Conservation (phyloP, 2,113 vertebrate species). For the Cyrtonyx montezumae region DNA sequence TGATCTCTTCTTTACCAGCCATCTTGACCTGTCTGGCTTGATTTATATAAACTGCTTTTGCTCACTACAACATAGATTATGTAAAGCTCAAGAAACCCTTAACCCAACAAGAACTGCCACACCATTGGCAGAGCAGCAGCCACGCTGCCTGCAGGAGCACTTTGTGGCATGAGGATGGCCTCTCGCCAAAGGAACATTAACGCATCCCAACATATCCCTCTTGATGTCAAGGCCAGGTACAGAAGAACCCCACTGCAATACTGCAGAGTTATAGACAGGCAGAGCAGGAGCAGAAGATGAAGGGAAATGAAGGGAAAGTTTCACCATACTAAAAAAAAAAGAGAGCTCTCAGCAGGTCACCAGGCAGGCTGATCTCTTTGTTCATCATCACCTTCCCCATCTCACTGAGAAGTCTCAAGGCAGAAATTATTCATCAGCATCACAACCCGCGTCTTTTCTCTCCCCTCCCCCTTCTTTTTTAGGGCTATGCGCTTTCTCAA, state of each 20-base stretch:
- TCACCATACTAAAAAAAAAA: background rate
- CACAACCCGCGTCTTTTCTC: background rate
- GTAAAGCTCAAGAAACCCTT: constrained; percentile 37
- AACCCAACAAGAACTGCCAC: background rate
- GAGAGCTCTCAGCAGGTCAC: background rate
- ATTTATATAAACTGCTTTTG: constrained; percentile 46
- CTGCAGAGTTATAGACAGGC: background rate
- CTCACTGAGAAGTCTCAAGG: constrained; percentile 8
- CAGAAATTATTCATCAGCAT: constrained; percentile 14
- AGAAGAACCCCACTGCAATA: background rate
- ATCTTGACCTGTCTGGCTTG: constrained; percentile 47
- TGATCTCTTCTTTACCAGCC: constrained; percentile 40
- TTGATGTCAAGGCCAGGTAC: background rate
- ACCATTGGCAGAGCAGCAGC: background rate
- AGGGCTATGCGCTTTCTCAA: background rate
- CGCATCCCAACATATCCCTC: background rate
- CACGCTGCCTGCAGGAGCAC: background rate
- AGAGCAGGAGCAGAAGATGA: background rate
- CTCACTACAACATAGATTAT: constrained; percentile 17
- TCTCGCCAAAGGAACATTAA: background rate
- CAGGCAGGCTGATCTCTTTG: background rate
- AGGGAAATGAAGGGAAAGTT: constrained; percentile 18
- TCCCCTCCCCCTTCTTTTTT: no score
- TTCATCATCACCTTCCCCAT: background rate
- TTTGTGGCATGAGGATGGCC: no score